Percentiles rank a stretch among this genome's conserved stretches.
Conservation (phyloP, 2,888 invertebrate genomes). For the Pimpla rufipes region DNA sequence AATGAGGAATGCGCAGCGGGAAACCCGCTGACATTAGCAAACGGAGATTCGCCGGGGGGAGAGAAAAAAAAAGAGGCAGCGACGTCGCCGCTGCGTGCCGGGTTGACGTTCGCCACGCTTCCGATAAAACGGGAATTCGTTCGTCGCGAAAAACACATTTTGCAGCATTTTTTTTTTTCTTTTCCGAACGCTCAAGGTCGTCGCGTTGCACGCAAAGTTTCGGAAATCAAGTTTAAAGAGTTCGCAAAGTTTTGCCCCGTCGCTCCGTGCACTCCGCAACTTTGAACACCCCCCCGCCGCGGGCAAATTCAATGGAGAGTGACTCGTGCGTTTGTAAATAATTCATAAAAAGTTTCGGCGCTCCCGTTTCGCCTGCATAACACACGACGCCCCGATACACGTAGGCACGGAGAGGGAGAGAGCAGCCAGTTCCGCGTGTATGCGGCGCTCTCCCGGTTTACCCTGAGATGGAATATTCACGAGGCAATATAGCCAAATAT, state of each 20-base stretch:
- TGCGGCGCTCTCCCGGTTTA: slow-evolving; percentile 2
- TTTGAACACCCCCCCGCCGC: background rate
- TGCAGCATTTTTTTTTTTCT: background rate
- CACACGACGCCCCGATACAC: background rate
- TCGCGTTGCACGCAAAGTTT: background rate
- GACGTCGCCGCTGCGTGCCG: background rate
- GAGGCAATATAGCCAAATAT: slow-evolving; percentile 34
- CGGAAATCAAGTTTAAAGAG: background rate
- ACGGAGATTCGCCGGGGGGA: slow-evolving; percentile 12
- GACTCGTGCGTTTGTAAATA: slow-evolving; percentile 14
- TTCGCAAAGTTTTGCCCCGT: background rate
- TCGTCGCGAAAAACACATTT: background rate
- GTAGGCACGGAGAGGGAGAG: background rate
- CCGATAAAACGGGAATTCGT: background rate
- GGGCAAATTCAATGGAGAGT: background rate
- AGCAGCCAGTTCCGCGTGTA: slow-evolving; percentile 18
- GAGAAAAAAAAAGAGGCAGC: background rate
- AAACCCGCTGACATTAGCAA: slow-evolving; percentile 14
- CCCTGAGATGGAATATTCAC: slow-evolving; percentile 33
- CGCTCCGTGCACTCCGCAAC: background rate
- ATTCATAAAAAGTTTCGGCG: slow-evolving; percentile 6
- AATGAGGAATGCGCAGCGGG: slow-evolving; percentile 5
- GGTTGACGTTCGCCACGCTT: background rate
- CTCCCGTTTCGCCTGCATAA: background rate
- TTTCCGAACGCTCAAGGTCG: background rate